Conservation (phyloP, 2,888 invertebrate genomes). For the Drosophila austrosaltans region DNA sequence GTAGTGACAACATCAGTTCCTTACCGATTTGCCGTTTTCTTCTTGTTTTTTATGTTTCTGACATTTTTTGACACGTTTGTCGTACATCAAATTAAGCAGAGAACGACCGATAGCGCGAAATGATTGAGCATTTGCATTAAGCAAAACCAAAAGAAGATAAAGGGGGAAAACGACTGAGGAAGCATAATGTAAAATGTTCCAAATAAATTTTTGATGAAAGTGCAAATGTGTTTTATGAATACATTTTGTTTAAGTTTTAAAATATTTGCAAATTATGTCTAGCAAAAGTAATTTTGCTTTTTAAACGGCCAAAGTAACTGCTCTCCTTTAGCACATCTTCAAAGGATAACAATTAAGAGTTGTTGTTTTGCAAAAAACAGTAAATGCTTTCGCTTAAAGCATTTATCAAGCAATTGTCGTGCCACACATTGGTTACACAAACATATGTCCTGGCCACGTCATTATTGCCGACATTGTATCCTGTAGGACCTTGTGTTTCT, state of each 20-base stretch:
- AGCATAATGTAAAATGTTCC: not conserved
- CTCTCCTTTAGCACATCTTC: not conserved
- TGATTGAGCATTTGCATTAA: slow-evolving; percentile 64
- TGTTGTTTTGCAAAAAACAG: not conserved
- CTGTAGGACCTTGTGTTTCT: not conserved
- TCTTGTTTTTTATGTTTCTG: slow-evolving; percentile 47
- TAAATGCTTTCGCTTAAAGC: slow-evolving; percentile 1
- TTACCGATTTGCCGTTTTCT: slow-evolving; percentile 17
- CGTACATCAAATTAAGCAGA: slow-evolving; percentile 60
- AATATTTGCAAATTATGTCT: not conserved
- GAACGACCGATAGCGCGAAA: slow-evolving; percentile 43
- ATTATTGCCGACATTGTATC: slow-evolving; percentile 2
- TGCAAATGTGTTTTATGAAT: not conserved
- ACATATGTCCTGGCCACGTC: slow-evolving; percentile 15
- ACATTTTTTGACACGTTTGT: slow-evolving; percentile 69
- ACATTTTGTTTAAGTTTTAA: not conserved
- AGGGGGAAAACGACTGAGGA: not conserved
- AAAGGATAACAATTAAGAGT: not conserved
- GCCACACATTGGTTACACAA: not conserved
- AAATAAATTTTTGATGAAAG: not conserved
- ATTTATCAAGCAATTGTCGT: slow-evolving; percentile 12
- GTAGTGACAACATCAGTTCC: slow-evolving; percentile 31
- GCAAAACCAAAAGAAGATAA: slow-evolving; percentile 34
- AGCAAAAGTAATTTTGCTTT: no score
- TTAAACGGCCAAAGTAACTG: no score